Percentiles rank a stretch among this genome's conserved stretches.
phyloP scores from a whole-genome alignment of 2,888 invertebrate species.

The Seira sanloemensis region DNA sequence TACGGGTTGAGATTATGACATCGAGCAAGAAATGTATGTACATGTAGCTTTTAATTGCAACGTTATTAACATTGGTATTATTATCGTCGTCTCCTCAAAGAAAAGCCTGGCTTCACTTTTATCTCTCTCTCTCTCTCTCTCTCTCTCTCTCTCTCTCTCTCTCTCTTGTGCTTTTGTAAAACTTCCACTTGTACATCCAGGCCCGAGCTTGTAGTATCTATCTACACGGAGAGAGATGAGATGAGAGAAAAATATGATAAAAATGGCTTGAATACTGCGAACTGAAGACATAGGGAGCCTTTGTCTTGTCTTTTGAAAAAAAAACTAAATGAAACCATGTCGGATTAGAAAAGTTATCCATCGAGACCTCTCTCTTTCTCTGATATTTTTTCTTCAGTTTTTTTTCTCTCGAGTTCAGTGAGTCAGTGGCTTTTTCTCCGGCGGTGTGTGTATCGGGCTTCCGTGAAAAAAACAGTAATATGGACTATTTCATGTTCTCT shows the following conservation, averaged over 20 bases:
- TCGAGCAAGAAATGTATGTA: too few species aligned
- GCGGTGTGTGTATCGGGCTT: neutral
- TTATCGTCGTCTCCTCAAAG: neutral
- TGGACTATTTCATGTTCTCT: neutral
- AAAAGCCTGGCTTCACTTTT: neutral
- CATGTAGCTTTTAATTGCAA: neutral
- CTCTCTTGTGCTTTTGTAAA: too few species aligned
- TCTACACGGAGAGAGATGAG: too few species aligned
- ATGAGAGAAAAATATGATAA: neutral
- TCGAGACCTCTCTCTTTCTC: neutral
- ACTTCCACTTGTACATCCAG: too few species aligned
- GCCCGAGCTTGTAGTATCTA: too few species aligned
- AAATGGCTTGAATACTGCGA: neutral
- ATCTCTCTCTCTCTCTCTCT: neutral
- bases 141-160: too few species aligned
- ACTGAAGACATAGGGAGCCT: neutral
- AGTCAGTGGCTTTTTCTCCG: neutral
- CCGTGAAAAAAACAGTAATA: neutral
- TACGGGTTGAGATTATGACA: too few species aligned
- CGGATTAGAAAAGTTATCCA: too few species aligned
- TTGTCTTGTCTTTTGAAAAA: neutral
- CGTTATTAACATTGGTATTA: neutral
- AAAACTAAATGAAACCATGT: neutral
- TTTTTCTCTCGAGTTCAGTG: neutral
- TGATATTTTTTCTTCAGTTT: neutral